phyloP scores from a whole-genome alignment of 92 coral and sea anemone genomes.

The Palythoa caribaeorum region DNA sequence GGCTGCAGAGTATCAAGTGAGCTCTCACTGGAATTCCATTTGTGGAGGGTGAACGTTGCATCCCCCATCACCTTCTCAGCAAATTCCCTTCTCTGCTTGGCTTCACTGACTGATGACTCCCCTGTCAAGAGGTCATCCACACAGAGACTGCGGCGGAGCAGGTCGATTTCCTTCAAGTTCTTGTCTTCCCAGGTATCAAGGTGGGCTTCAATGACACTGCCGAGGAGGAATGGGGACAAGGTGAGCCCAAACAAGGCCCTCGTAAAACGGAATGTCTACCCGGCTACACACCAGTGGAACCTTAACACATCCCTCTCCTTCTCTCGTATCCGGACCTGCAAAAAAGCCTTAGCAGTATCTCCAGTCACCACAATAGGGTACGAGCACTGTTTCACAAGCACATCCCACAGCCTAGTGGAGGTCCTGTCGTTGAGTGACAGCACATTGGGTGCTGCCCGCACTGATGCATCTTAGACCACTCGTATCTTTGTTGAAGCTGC shows the following conservation, averaged over 20 bases:
- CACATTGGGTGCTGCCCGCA: not conserved
- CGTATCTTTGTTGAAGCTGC: not conserved
- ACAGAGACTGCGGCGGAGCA: conserved; percentile 50
- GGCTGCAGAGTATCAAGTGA: not conserved
- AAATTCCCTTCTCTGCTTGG: conserved; percentile 28
- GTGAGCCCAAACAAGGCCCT: conserved; percentile 49
- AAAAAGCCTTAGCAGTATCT: not conserved
- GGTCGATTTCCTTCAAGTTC: not conserved
- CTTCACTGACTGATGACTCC: conserved; percentile 28
- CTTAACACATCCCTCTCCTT: not conserved
- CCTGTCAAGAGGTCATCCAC: conserved; percentile 59
- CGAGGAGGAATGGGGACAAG: conserved; percentile 54
- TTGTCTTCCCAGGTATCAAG: conserved; percentile 39
- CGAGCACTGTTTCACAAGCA: not conserved
- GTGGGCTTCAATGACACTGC: conserved; percentile 49
- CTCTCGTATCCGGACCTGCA: not conserved
- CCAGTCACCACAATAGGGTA: not conserved
- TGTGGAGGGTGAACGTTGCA: conserved; percentile 52
- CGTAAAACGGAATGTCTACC: conserved; percentile 38
- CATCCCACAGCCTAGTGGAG: not conserved
- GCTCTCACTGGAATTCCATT: conserved; percentile 52
- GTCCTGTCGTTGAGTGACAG: not conserved
- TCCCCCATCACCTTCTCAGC: conserved; percentile 41
- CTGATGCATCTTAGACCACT: not conserved
- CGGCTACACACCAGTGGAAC: not conserved